A percentile compares a stretch with the other conserved stretches of the same genome.
phyloP scores from a whole-genome alignment of 2,888 invertebrate species.

The Seira musarum region DNA sequence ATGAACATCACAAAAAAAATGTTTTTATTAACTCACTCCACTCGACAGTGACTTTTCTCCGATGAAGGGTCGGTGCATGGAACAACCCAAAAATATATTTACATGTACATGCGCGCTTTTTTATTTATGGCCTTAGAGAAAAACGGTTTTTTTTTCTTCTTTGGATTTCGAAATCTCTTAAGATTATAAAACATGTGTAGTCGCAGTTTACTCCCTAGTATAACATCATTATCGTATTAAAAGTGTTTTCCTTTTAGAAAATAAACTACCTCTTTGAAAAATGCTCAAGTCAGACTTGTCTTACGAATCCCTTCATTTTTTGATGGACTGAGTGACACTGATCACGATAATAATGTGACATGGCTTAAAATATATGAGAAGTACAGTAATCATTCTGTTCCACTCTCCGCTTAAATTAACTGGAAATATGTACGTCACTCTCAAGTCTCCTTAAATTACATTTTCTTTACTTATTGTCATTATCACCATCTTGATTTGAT shows the following conservation, averaged over 20 bases:
- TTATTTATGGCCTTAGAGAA: constrained; percentile 37
- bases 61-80: constrained; percentile 27
- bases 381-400: constrained; percentile 37
- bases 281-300: constrained; percentile 10
- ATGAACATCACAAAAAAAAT: constrained; percentile 36
- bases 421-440: constrained; percentile 38
- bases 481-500: constrained; percentile 22
- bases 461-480: constrained; percentile 5
- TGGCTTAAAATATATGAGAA: background rate
- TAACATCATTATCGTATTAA: constrained; percentile 35
- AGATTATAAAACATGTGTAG: constrained; percentile 20
- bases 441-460: constrained; percentile 22
- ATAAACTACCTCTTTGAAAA: constrained; percentile 21
- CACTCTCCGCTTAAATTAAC: constrained; percentile 41
- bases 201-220: constrained; percentile 6
- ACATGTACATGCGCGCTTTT: constrained; percentile 27
- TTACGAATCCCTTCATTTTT: constrained; percentile 17
- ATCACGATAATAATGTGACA: constrained; percentile 59
- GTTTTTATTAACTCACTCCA: constrained; percentile 33
- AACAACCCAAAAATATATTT: too few species aligned
- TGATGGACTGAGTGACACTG: constrained; percentile 58
- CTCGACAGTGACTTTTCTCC: constrained; percentile 55
- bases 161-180: background rate
- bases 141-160: constrained; percentile 17
- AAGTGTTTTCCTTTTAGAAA: constrained; percentile 10